Conservation (phyloP, 1,140 invertebrate species). For the Leguminivora glycinivorella region DNA sequence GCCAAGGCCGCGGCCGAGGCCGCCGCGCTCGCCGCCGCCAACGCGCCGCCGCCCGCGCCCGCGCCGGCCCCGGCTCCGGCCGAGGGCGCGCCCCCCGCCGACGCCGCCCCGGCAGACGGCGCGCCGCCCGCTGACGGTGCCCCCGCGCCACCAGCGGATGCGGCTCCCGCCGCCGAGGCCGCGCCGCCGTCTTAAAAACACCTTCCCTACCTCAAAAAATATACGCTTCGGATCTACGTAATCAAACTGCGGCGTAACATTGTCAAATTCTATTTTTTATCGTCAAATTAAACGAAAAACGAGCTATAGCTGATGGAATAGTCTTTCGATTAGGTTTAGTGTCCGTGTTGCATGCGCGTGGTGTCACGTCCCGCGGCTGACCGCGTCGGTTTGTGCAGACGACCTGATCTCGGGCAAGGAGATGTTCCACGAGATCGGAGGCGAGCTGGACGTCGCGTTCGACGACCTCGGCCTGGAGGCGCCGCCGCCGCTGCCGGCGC, state of each 20-base stretch:
- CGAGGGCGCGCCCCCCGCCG: conserved; percentile 60
- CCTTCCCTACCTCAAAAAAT: conserved; percentile 7
- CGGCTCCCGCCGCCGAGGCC: conserved; percentile 39
- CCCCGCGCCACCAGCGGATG: conserved; percentile 39
- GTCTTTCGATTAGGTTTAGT: conserved; percentile 39
- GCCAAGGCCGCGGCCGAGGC: conserved; percentile 57
- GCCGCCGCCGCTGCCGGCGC: conserved; percentile 33
- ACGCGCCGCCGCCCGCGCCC: conserved; percentile 39
- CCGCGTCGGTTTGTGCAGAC: conserved; percentile 84
- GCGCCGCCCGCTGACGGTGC: conserved; percentile 53
- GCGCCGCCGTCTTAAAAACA: conserved; percentile 31
- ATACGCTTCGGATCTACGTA: background rate
- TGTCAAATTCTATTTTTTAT: conserved; percentile 44
- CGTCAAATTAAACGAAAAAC: conserved; percentile 50
- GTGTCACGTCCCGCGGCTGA: conserved; percentile 37
- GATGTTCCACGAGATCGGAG: conserved; percentile 97
- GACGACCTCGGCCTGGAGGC: conserved; percentile 85
- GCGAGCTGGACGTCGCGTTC: conserved; percentile 98
- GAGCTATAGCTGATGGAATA: conserved; percentile 74
- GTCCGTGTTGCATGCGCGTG: conserved; percentile 46
- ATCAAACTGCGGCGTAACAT: conserved; percentile 10
- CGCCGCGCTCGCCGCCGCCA: conserved; percentile 37
- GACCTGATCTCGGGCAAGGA: conserved; percentile 98
- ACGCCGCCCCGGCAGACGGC: conserved; percentile 56
- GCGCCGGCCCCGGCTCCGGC: conserved; percentile 9